phyloP scores from a whole-genome alignment of 2,113 vertebrate species.

The Emydura subglobosa region DNA sequence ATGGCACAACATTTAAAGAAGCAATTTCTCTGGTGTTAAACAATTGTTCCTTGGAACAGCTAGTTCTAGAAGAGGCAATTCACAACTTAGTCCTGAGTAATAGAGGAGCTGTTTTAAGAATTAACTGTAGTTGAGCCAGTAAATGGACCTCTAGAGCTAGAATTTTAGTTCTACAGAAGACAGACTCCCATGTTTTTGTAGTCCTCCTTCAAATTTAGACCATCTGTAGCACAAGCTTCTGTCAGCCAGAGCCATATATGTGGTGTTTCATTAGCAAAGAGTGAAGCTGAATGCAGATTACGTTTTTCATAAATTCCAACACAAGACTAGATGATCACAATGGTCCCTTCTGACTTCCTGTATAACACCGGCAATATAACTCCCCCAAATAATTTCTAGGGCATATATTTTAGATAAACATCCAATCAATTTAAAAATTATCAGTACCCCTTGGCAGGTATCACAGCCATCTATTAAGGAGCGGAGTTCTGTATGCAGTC shows the following conservation, averaged over 20 bases:
- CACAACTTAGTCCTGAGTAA: background rate
- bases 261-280: background rate
- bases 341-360: background rate
- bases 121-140: background rate
- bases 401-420: too few species aligned
- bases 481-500: background rate
- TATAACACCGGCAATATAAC: too few species aligned
- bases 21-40: background rate
- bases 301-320: background rate
- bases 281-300: background rate
- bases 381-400: background rate
- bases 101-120: background rate
- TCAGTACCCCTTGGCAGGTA: background rate
- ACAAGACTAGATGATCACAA: background rate
- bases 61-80: background rate
- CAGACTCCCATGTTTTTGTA: background rate
- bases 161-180: background rate
- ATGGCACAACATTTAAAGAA: background rate
- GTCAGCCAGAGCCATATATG: rapidly evolving
- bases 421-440: too few species aligned
- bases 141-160: background rate
- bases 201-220: background rate
- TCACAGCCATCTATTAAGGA: too few species aligned
- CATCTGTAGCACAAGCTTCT: background rate
- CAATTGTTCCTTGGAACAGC: background rate